Base-by-base conservation (phyloP, 2,888 invertebrate genomes). In the Macrophya alboannulata region DNA sequence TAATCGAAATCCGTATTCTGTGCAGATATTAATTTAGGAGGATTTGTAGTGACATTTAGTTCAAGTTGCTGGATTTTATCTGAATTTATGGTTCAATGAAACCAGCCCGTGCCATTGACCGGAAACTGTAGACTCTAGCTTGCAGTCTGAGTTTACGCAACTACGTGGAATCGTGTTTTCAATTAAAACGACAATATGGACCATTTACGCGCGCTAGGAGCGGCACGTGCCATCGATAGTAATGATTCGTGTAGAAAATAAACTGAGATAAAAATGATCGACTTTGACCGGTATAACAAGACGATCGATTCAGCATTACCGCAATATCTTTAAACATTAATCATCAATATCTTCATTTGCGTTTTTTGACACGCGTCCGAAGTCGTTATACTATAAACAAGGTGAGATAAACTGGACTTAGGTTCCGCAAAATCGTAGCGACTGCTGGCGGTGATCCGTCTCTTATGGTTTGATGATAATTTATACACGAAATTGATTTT, bases 41-140 rank as follows among this genome's bases (percentile, higher is more conserved):
- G 3, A 40, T 15, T 31, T 31, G 3, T 21, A 21, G 9, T 31
- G 4, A 40, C n/a, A 71, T 40, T 76, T 8, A 21, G 17, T 68
- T 5, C 68, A 12, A 68, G 4, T 31, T 68, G 9, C 37, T 40
- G 3, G 17, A n/a, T 40, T 71, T 40, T 8, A 17, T 71, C 71
- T 15, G 0, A 17, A 79, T 79, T 59, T 43, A 40, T 21, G 43
- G 81, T 81, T 81, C 81, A 25, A 1, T 25, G 43, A 59, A 81
- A 10, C 25, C 25, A 12, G 62, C 40, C 12, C 4, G 21, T 21
- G 21, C 62, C 8, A 8, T 25, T 25, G 43, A 62, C 40, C 62
- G 15, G 21, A 43, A 59, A 62, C 25, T 21, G n/a, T n/a, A n/a
- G 37, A 40, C 8, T 77, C 37, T 55, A 37, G 21, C n/a, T 4